These are phyloP conservation scores for Acleris emargana DNA, from an alignment of 2,888 invertebrate species.

Conservation along the genomic window DNA sequence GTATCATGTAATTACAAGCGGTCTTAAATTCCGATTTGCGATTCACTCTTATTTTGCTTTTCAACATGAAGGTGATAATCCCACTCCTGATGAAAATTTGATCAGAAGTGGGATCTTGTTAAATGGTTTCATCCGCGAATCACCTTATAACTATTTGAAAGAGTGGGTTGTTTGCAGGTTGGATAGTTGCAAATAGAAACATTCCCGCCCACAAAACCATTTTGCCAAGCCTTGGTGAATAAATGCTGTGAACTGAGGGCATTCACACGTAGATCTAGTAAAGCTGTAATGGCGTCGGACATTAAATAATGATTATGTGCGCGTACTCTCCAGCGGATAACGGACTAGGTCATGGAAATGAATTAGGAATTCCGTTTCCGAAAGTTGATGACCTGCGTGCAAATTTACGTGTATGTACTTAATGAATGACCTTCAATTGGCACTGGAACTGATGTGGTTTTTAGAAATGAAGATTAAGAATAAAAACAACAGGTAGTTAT, in stretches of 20 bases:
- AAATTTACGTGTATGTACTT: no score
- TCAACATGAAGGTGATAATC: neutral
- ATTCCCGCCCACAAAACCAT: slow-evolving; percentile 19
- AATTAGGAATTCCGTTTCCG: slow-evolving; percentile 19
- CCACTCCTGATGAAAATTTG: neutral
- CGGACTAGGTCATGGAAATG: slow-evolving; percentile 31
- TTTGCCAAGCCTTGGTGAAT: slow-evolving; percentile 15
- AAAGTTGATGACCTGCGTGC: neutral
- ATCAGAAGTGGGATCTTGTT: slow-evolving; percentile 6
- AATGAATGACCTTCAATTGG: no score
- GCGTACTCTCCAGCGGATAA: slow-evolving; percentile 13
- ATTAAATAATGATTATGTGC: slow-evolving; percentile 19
- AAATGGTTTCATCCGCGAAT: neutral
- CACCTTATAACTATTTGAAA: neutral
- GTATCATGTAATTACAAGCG: no score
- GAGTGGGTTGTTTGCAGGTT: neutral
- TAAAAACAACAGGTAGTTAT: no score
- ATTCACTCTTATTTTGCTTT: neutral
- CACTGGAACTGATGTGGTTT: no score
- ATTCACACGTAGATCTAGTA: slow-evolving; percentile 31
- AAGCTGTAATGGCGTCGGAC: slow-evolving; percentile 17
- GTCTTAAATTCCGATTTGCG: neutral
- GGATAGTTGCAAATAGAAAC: neutral
- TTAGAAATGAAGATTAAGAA: no score
- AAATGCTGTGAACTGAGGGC: slow-evolving; percentile 26